Percentiles rank a stretch among this genome's conserved stretches.
phyloP scores from a whole-genome alignment of 2,797 vertebrate species.

The Channallabes apus region DNA sequence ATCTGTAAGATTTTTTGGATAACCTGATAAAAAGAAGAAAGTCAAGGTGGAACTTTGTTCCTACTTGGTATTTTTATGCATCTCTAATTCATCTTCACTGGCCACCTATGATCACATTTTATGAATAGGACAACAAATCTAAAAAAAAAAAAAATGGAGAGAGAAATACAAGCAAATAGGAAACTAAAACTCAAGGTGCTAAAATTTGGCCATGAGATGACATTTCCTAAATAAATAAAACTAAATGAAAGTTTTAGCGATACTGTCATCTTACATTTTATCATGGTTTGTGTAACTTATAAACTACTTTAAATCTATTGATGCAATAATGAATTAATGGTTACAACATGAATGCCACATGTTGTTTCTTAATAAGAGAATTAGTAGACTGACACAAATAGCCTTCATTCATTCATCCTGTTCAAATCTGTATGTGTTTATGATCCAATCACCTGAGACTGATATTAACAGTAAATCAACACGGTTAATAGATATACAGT shows the following conservation, averaged over 20 bases:
- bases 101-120: background rate
- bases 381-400: too few relatives aligned
- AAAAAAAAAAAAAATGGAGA: background rate
- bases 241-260: background rate
- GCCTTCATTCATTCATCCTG: background rate
- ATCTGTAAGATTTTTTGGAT: too few relatives aligned
- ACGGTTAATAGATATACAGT: slow-evolving; percentile 44
- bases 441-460: background rate
- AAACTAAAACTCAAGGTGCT: background rate
- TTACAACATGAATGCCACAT: background rate
- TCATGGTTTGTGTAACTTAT: background rate
- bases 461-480: slow-evolving; percentile 54
- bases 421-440: background rate
- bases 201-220: background rate
- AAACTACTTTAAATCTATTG: background rate
- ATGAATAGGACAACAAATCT: background rate
- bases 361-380: background rate
- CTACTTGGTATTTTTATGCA: background rate
- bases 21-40: background rate
- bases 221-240: background rate
- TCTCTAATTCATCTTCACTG: background rate
- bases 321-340: background rate
- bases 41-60: background rate
- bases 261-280: background rate
- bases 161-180: background rate